Base-by-base conservation (phyloP, 37 sponge, comb jelly and placozoan species). In the Tethya wilhelma region DNA sequence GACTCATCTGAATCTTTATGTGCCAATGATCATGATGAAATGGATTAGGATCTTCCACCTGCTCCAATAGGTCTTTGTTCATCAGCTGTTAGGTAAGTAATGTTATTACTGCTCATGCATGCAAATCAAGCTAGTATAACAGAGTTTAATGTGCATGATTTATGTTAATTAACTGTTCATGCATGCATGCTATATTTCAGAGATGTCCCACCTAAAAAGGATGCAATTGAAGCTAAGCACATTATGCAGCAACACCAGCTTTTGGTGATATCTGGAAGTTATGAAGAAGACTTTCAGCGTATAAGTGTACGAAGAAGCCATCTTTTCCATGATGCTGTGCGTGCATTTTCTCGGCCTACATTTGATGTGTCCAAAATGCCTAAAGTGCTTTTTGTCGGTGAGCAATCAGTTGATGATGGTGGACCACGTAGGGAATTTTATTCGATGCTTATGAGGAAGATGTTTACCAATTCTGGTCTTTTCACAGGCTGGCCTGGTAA, bases 401-500 rank as follows among this genome's bases (percentile, higher is more conserved):
- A 84, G 28, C 69, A 34, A 38, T 41, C 84, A 56, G 77, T 75
- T 38, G 83, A 84, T 74, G 69, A 74, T 22, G 84, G 84, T 67
- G 84, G 84, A 1, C 76, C 84, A 2, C 32, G 76, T 4, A 23
- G 84, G 26, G 84, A 84, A 75, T 75, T 75, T 38, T 84, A 75
- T 53, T 59, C 59, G 7, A 62, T 75, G 17, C 14, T 75, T 17
- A 46, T 79, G 36, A 65, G 33, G 9, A 69, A 66, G 28, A 19
- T 11, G 12, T 67, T 79, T 4, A 44, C 4, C 43, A 11, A 12
- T 6, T 58, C 76, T 20, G 41, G 39, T 8, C 29, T 72, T n/a
- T 72, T 72, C 34, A 49, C 29, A 8, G 56, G 31, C 5, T 81
- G 44, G 41, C 82, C 82, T 14, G 4, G 25, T 26, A 57, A 81